Percentiles rank a stretch among this genome's conserved stretches.
Evolutionary conservation across 2,888 invertebrate genomes (phyloP).

Genomic region (Lasioglossum marginatum): DNA sequence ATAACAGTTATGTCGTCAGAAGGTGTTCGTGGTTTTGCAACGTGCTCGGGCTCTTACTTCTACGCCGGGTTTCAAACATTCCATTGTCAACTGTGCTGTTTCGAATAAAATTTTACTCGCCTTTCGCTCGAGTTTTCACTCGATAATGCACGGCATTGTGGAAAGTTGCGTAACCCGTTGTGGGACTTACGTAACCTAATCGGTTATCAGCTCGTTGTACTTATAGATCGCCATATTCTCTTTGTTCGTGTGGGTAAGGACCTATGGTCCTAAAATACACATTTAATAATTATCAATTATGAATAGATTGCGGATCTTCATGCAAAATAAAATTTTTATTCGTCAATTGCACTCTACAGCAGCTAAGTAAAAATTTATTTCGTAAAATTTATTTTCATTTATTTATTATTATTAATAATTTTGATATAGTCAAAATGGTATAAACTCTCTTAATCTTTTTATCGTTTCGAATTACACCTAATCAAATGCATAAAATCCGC

Average conservation of each 20-base stretch:
- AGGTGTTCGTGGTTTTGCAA: not conserved
- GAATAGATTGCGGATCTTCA: too few relatives aligned
- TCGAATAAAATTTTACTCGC: not conserved
- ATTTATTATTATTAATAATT: too few relatives aligned
- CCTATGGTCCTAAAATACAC: too few relatives aligned
- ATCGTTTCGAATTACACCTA: too few relatives aligned
- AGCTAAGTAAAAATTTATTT: too few relatives aligned
- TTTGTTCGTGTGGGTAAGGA: not conserved
- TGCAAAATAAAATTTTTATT: too few relatives aligned
- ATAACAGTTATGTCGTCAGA: slow-evolving; percentile 8
- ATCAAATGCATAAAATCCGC: too few relatives aligned
- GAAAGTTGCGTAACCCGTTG: not conserved
- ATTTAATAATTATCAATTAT: too few relatives aligned
- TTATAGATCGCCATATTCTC: not conserved
- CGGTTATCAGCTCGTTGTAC: not conserved
- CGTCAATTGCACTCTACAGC: too few relatives aligned
- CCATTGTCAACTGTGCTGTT: not conserved
- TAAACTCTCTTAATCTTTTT: too few relatives aligned
- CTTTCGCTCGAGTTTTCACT: not conserved
- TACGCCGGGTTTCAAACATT: not conserved
- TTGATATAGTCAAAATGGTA: too few relatives aligned
- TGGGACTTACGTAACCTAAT: not conserved
- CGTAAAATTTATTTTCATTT: too few relatives aligned
- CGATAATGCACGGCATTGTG: not conserved
- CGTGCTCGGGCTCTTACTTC: not conserved